phyloP scores from a whole-genome alignment of 2,113 vertebrate genomes.

The Bolborhynchus lineola region DNA sequence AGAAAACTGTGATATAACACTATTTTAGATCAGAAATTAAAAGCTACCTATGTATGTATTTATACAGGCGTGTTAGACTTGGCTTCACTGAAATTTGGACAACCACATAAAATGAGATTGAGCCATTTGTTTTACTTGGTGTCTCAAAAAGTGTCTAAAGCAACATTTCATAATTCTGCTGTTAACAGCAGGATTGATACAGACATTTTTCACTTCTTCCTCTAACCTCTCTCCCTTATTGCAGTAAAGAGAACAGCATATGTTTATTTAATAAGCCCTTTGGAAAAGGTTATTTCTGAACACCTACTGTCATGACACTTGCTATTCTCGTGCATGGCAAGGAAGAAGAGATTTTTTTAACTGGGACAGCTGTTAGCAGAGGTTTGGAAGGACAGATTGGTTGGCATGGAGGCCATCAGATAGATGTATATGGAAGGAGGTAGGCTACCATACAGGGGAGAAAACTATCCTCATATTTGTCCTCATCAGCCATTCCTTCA shows the following conservation, averaged over 20 bases:
- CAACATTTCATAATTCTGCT: not conserved
- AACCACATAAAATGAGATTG: not conserved
- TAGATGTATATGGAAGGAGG: not conserved
- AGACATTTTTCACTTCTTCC: not conserved
- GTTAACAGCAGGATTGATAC: not conserved
- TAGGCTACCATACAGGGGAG: not conserved
- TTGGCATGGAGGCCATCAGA: not conserved
- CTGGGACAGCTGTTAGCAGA: not conserved
- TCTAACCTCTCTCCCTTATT: not conserved
- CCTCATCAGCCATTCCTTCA: not conserved
- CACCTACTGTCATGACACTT: not conserved
- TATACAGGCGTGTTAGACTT: not conserved
- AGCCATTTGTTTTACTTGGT: not conserved
- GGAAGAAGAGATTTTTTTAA: not conserved
- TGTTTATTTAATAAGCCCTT: not conserved
- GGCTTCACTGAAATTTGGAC: not conserved
- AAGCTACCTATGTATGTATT: not conserved
- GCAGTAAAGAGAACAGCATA: not conserved
- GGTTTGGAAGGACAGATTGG: not conserved
- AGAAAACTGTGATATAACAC: not conserved
- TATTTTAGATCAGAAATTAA: not conserved
- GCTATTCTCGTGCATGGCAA: not conserved
- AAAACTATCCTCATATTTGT: not conserved
- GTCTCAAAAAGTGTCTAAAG: not conserved
- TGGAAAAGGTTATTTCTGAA: slow-evolving; percentile 26